Conservation (phyloP, 2,113 vertebrate species). For the Charadrius vociferus region DNA sequence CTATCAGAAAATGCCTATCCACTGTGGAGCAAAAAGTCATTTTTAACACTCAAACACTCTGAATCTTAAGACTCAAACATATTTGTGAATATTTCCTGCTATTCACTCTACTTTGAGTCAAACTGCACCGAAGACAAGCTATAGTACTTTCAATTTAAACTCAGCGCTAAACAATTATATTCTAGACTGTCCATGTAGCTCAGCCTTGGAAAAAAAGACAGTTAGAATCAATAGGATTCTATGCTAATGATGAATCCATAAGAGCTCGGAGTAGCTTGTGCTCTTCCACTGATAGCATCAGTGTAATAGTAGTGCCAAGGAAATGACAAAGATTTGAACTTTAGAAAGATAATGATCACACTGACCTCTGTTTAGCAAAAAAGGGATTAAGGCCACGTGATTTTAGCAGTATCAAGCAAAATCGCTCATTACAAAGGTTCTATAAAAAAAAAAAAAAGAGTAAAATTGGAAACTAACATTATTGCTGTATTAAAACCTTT, state of each 20-base stretch:
- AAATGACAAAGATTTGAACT: slow-evolving; percentile 12
- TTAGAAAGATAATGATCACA: not conserved
- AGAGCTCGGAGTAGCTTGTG: not conserved
- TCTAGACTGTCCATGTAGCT: not conserved
- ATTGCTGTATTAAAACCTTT: not conserved
- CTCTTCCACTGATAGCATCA: not conserved
- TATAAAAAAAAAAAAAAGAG: not conserved
- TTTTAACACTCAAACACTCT: not conserved
- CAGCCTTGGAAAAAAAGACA: not conserved
- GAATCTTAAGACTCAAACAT: not conserved
- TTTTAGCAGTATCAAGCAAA: not conserved
- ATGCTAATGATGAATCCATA: not conserved
- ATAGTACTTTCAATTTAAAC: not conserved
- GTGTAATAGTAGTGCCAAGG: not conserved
- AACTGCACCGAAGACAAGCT: not conserved
- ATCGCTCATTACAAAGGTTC: not conserved
- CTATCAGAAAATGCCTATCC: not conserved
- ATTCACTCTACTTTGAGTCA: not conserved
- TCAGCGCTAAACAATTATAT: not conserved
- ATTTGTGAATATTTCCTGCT: not conserved
- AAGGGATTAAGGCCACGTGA: not conserved
- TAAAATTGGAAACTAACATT: not conserved
- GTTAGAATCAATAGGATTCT: not conserved
- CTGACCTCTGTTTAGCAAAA: not conserved
- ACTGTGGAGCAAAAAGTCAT: not conserved